Percentiles rank a stretch among this genome's conserved stretches.
Evolutionary conservation across 2,113 vertebrate genomes (phyloP).

Genomic region (Astatoreochromis straeleni): DNA sequence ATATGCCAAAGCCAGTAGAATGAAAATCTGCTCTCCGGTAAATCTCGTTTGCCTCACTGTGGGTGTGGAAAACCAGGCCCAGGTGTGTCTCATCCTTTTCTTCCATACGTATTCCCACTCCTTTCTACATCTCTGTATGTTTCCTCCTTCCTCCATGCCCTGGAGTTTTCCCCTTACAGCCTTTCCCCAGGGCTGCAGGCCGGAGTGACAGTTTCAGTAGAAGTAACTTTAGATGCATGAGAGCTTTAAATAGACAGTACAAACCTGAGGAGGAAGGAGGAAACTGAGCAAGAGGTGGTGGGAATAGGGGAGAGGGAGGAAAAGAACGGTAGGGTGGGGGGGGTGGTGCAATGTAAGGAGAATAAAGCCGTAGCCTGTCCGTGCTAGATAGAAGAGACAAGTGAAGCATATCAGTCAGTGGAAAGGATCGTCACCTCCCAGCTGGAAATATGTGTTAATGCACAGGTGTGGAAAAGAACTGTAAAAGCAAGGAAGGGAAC

Average conservation of each 20-base stretch:
- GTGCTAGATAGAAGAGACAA: neutral
- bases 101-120: neutral
- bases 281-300: neutral
- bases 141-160: neutral
- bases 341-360: neutral
- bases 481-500: neutral
- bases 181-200: neutral
- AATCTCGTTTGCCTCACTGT: neutral
- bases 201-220: neutral
- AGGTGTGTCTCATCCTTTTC: neutral
- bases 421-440: neutral
- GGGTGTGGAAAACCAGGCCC: neutral
- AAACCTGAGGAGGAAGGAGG: neutral
- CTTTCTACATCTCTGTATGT: neutral
- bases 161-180: neutral
- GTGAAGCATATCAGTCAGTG: neutral
- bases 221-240: neutral
- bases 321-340: neutral
- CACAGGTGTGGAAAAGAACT: neutral
- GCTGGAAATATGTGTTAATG: neutral
- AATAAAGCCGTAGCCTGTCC: neutral
- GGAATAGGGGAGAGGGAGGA: neutral
- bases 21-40: neutral
- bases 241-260: conserved; percentile 34
- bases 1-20: neutral